Percentiles rank a stretch among this genome's conserved stretches.
Conservation (phyloP, 2,888 invertebrate species). For the Scaptomyza parva region DNA sequence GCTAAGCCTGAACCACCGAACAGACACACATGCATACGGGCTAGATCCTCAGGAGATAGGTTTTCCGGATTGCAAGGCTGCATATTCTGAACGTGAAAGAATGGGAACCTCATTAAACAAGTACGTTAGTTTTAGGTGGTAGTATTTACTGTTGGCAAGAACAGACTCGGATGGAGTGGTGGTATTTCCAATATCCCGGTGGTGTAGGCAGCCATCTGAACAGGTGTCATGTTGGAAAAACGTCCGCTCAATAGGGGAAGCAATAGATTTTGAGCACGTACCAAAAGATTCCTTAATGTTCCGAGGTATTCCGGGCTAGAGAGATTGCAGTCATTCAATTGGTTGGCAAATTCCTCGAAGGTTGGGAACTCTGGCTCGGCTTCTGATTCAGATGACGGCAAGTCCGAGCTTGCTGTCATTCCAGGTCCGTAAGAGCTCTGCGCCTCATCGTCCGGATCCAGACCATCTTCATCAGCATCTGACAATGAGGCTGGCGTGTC, state of each 20-base stretch:
- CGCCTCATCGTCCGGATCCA: not conserved
- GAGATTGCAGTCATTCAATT: conserved; percentile 34
- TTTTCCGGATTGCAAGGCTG: conserved; percentile 38
- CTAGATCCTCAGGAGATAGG: conserved; percentile 51
- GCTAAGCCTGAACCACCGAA: not conserved
- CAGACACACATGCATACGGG: conserved; percentile 35
- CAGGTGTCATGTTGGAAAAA: conserved; percentile 49
- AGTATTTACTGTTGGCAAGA: conserved; percentile 51
- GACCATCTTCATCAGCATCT: not conserved
- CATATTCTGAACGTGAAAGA: conserved; percentile 29
- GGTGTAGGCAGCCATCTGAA: conserved; percentile 61
- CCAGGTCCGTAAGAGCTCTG: not conserved
- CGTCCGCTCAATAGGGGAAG: conserved; percentile 52
- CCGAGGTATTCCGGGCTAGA: conserved; percentile 55
- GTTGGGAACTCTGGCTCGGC: conserved; percentile 9
- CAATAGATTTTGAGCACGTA: conserved; percentile 62
- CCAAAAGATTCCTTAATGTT: conserved; percentile 55
- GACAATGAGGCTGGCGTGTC: too few species aligned
- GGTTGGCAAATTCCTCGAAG: conserved; percentile 49
- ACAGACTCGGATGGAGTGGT: conserved; percentile 62
- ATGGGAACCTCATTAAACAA: not conserved
- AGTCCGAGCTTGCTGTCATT: not conserved
- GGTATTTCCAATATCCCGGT: conserved; percentile 43
- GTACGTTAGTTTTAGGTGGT: not conserved
- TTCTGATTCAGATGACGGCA: not conserved